Conservation (phyloP, 2,888 invertebrate species). For the Meteorus colon region DNA sequence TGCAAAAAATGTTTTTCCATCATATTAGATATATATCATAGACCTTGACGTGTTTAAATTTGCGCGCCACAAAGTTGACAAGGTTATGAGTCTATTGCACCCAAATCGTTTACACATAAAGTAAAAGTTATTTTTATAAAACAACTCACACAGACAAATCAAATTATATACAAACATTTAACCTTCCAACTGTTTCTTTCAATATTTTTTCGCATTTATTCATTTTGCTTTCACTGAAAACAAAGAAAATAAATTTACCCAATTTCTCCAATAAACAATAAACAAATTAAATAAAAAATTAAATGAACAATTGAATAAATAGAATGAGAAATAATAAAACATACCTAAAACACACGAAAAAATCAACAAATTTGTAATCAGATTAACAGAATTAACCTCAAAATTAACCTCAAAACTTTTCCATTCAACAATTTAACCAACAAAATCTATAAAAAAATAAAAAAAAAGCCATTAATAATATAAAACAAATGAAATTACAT, state of each 20-base stretch:
- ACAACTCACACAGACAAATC: neutral
- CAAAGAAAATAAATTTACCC: neutral
- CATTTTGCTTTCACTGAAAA: neutral
- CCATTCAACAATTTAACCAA: too few species aligned
- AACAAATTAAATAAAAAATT: too few species aligned
- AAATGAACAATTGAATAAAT: neutral
- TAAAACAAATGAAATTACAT: conserved; percentile 59
- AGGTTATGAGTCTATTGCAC: conserved; percentile 64
- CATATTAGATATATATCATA: conserved; percentile 4
- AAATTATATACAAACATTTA: conserved; percentile 14
- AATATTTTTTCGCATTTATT: neutral
- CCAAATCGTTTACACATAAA: conserved; percentile 46
- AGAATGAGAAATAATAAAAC: conserved; percentile 47
- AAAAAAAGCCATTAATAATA: conserved; percentile 28
- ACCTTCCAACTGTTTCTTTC: conserved; percentile 39
- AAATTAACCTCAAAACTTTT: too few species aligned
- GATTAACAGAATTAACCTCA: too few species aligned
- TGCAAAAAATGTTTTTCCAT: too few species aligned
- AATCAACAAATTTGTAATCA: neutral
- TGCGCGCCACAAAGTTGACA: conserved; percentile 45
- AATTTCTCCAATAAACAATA: too few species aligned
- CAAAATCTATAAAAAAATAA: neutral
- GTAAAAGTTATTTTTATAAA: conserved; percentile 63
- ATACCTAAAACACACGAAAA: conserved; percentile 61
- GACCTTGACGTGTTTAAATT: conserved; percentile 45